Conservation (phyloP, 2,797 vertebrate species). For the Cyclopterus lumpus region DNA sequence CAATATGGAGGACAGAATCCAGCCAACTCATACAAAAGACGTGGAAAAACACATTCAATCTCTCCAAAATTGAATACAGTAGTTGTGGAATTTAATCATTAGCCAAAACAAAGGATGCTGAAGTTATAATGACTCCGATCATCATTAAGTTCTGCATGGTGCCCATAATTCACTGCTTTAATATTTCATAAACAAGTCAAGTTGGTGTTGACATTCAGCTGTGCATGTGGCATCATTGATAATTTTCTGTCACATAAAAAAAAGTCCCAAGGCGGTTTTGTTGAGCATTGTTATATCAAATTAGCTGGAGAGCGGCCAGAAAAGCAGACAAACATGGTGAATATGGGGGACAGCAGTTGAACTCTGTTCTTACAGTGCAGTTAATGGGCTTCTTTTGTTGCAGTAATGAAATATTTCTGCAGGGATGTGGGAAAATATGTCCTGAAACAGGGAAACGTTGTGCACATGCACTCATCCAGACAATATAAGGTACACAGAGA, state of each 20-base stretch:
- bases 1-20: constrained; percentile 60
- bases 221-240: constrained; percentile 88
- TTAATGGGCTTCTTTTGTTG: constrained; percentile 88
- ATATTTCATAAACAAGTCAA: constrained; percentile 87
- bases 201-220: constrained; percentile 86
- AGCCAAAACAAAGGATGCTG: constrained; percentile 82
- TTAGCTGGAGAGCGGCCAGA: constrained; percentile 88
- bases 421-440: constrained; percentile 74
- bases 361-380: constrained; percentile 82
- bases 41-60: constrained; percentile 75
- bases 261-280: constrained; percentile 81
- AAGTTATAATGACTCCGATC: constrained; percentile 84
- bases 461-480: constrained; percentile 59
- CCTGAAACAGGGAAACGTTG: constrained; percentile 67
- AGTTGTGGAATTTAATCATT: constrained; percentile 83
- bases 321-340: constrained; percentile 82
- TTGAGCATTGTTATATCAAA: constrained; percentile 89
- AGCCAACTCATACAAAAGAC: constrained; percentile 75
- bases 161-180: constrained; percentile 83
- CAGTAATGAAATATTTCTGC: constrained; percentile 87
- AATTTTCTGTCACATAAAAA: constrained; percentile 84
- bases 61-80: constrained; percentile 81
- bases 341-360: constrained; percentile 78
- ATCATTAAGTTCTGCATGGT: constrained; percentile 82
- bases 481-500: constrained; percentile 51